Base-by-base conservation (phyloP, 2,888 invertebrate species). In the Steinernema hermaphroditum region DNA sequence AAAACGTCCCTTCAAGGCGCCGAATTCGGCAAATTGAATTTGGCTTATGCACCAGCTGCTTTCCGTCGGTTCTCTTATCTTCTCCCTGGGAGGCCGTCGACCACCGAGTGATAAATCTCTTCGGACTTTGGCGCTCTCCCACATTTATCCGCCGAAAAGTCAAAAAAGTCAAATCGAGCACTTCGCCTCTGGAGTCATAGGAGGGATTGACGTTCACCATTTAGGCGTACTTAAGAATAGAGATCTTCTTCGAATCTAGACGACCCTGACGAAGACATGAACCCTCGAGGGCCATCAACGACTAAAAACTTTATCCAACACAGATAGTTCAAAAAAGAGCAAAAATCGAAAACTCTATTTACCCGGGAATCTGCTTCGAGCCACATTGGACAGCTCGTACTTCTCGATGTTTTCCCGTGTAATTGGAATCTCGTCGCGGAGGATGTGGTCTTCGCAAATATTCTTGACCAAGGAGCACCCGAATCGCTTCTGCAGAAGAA, bases 11-110 rank as follows among this genome's bases (percentile, higher is more conserved):
- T 37, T 37, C 12, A 4, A 46, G 46, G 4, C 6, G 46, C 6
- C n/a, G 22, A 46, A 46, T 46, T 46, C 4, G 46, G 46, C 46
- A 46, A 46, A 46, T 46, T 46, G 46, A 16, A 46, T 46, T 46
- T 19, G 8, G 46, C 46, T 16, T 16, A 46, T 46, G 6, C 46
- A n/a, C 46, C 46, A 46, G 46, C 46, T 46, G 46, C 46, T 46
- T 46, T 46, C 46, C 46, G 46, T 4, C 46, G 4, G 4, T n/a
- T n/a, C 4, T 46, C 6, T 46, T 46, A 41, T 41, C 46, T 46
- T n/a, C 46, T 46, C 46, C 46, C 8, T 2, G n/a, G 46, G 46
- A 6, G 46, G 9, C n/a, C 46, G 4, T 4, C 46, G 4, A n/a
- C 46, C n/a, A n/a, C 46, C 4, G n/a, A 19, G 16, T 46, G 46